Evolutionary conservation across 92 coral and sea anemone species (phyloP), one percentile per base, ranked within the genome.

Genomic region (Anthopleura xanthogrammica): DNA sequence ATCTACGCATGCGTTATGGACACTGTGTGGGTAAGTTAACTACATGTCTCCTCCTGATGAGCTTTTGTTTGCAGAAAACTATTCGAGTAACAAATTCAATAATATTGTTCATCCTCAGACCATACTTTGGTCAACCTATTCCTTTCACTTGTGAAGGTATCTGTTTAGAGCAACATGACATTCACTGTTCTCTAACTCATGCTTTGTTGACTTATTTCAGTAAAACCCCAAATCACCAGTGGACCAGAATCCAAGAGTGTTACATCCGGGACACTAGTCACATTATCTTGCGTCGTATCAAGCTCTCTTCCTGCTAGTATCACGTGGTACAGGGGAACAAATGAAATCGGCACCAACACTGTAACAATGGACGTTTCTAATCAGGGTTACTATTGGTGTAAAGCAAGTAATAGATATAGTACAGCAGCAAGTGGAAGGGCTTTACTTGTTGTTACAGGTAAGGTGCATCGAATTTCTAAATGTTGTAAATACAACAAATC

Each of bases 311-410:
- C 20, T 46, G 60, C 86, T 55, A 80, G 14, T 10, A 77, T 91
- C 87, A 88, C 87, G 79, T 93, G 97, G 97, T 88, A 83, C 41
- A 91, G 94, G 80, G 17, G 81, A 80, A 16, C 52, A 66, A 12
- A 29, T 68, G 42, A 68, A 68, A 68, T 68, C 1, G 5, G 1
- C 46, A 36, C 5, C 4, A 68, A 29, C 41, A 62, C 16, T 58
- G 23, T 81, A 24, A 68, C 64, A 13, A 75, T 75, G 40, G 6
- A 81, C 14, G 22, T 75, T 65, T 4, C 52, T 6, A 50, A 81
- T 22, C 84, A 81, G 71, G 77, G 84, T 19, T 68, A 66, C 42
- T 81, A 81, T 29, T 64, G 74, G 58, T 80, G 83, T 52, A n/a
- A 62, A 42, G 83, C 55, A 40, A 60, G 36, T 23, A 80, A 80